These are phyloP conservation scores for Cataglyphis altisquamis DNA, from an alignment of 2,888 invertebrate genomes.

Conservation along the genomic window DNA sequence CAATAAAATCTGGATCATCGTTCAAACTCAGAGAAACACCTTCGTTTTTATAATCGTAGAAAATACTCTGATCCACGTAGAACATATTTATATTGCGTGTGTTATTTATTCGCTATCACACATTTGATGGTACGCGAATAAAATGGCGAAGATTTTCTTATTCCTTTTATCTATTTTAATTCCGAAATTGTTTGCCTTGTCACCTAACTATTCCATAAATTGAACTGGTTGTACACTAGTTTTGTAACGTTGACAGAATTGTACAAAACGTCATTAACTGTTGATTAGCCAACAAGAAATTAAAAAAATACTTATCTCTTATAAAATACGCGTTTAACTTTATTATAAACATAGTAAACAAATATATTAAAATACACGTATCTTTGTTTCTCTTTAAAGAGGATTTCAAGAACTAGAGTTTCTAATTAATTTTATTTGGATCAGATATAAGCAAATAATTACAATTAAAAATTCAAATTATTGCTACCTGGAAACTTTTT, in stretches of 20 bases:
- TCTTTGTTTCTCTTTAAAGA: neutral
- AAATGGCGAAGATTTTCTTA: constrained; percentile 12
- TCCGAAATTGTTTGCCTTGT: constrained; percentile 5
- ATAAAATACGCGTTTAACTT: no score
- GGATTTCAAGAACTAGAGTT: neutral
- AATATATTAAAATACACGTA: no score
- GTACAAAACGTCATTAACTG: neutral
- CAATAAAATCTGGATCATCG: constrained; percentile 66
- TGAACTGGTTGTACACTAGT: neutral
- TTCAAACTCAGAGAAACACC: constrained; percentile 47
- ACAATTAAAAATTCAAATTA: neutral
- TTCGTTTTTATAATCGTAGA: constrained; percentile 36
- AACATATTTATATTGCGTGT: constrained; percentile 30
- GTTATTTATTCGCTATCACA: constrained; percentile 26
- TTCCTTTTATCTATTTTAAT: neutral
- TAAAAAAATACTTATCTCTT: neutral
- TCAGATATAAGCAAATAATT: neutral
- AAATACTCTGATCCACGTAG: constrained; percentile 31
- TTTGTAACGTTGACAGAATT: neutral
- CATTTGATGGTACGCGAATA: neutral
- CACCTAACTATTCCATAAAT: neutral
- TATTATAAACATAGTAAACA: no score
- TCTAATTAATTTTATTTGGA: neutral
- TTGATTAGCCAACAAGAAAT: neutral
- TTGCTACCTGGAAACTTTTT: neutral